Base-by-base conservation (phyloP, 2,797 vertebrate species). In the Syncerus caffer region DNA sequence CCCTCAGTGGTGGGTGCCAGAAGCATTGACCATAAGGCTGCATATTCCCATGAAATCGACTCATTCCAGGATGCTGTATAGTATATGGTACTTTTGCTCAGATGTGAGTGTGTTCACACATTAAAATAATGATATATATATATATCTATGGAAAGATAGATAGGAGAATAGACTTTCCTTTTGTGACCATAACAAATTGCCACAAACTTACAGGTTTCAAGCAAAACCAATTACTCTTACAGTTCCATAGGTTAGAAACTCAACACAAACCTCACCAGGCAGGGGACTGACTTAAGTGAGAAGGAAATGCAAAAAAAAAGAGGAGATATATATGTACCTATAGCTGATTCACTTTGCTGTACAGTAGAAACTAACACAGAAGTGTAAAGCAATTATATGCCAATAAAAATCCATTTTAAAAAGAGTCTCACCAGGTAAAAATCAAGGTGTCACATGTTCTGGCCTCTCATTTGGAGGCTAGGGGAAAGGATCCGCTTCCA, bases 121-220 rank as follows among this genome's bases (percentile, higher is more conserved):
- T 85, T 51, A 17, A 14, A 57, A 92, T 34, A 89, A 92, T n/a
- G 3, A 85, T 51, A 42, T 42, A 42, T 38, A 23, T 42, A 55
- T 50, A 29, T 13, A 79, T 95, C 42, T 96, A 19, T 27, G n/a
- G 53, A 91, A 95, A 57, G n/a, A 84, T 9, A 94, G n/a, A 67
- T 71, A 79, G 12, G 21, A 78, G 58, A 62, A 76, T 60, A 31
- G 31, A 42, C 3, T 82, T 80, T 60, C 94, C 57, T 83, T 57
- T 67, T 90, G 17, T 62, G 64, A 15, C 51, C n/a, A 16, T 58
- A 90, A 89, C 25, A 57, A 94, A 93, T 89, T 74, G 90, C 2
- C 21, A 84, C 58, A 86, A 83, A 55, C 31, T 82, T 45, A 50
- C n/a, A 95, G 53, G 29, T 45, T 45, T 34, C 60, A 93, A 79